Percentiles rank a stretch among this genome's conserved stretches.
These are phyloP conservation scores for Cettia cetti DNA, from an alignment of 2,113 vertebrate genomes.

Conservation along the genomic window DNA sequence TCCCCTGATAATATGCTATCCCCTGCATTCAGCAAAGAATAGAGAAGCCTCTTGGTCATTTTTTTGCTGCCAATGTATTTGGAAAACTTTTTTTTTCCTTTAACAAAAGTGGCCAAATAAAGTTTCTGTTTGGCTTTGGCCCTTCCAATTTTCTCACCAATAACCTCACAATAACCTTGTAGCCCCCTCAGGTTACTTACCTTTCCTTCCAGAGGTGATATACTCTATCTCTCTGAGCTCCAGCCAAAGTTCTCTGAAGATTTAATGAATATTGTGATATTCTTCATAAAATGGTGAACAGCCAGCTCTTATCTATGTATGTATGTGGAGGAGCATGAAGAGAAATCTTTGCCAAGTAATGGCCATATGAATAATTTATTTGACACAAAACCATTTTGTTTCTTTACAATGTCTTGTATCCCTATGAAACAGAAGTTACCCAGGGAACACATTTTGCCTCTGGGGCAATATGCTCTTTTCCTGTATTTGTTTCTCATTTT, in stretches of 20 bases:
- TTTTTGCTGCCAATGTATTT: neutral
- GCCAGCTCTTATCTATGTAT: neutral
- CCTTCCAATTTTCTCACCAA: neutral
- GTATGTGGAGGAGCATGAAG: neutral
- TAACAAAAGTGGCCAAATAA: neutral
- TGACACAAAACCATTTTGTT: neutral
- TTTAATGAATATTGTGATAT: neutral
- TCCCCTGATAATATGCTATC: neutral
- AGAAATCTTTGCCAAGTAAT: neutral
- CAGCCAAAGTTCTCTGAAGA: neutral
- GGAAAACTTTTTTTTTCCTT: neutral
- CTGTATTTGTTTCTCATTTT: neutral
- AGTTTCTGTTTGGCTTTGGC: neutral
- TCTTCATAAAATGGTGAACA: neutral
- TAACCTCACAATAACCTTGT: neutral
- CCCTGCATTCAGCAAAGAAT: neutral
- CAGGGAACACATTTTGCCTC: neutral
- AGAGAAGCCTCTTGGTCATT: neutral
- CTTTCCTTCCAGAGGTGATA: neutral
- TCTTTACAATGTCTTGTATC: neutral
- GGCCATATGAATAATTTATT: neutral
- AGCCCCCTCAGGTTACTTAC: neutral
- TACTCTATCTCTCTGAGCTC: neutral
- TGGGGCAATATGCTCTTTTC: neutral
- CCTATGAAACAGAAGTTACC: neutral